A percentile compares a stretch with the other conserved stretches of the same genome.
These are phyloP conservation scores for Platypus cylindrus DNA, from an alignment of 2,888 invertebrate genomes.

Conservation along the genomic window DNA sequence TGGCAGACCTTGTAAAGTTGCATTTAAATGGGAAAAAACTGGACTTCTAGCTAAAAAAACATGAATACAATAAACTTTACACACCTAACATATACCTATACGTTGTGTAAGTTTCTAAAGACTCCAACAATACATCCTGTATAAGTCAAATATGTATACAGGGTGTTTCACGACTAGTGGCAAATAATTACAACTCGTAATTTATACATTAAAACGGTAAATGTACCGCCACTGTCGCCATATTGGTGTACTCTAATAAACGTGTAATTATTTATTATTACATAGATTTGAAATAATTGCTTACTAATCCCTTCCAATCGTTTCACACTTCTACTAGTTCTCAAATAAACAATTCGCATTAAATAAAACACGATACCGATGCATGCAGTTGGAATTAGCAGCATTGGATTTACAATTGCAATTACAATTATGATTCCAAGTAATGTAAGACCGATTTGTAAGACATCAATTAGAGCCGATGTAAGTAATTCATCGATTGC, in stretches of 20 bases:
- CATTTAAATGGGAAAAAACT: constrained; percentile 86
- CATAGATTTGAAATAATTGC: too few relatives aligned
- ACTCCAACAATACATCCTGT: too few relatives aligned
- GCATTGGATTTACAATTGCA: constrained; percentile 54
- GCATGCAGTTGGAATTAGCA: constrained; percentile 50
- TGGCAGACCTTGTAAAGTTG: constrained; percentile 77
- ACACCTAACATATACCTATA: too few relatives aligned
- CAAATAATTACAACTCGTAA: too few relatives aligned
- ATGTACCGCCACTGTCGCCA: too few relatives aligned
- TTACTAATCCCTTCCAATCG: constrained; percentile 57
- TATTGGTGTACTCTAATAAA: too few relatives aligned
- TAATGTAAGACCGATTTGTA: constrained; percentile 45
- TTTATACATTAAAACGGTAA: too few relatives aligned
- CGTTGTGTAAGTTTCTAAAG: too few relatives aligned
- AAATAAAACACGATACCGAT: constrained; percentile 52
- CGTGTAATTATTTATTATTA: too few relatives aligned
- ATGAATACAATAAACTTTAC: too few relatives aligned
- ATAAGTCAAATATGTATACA: too few relatives aligned
- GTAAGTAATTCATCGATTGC: constrained; percentile 42
- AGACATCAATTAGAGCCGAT: constrained; percentile 38
- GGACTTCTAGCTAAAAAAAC: constrained; percentile 75
- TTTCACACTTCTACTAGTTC: constrained; percentile 64
- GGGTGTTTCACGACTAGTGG: too few relatives aligned
- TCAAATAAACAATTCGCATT: constrained; percentile 53
- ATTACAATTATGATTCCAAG: constrained; percentile 63